Base-by-base conservation (phyloP, 2,113 vertebrate species). In the Seriola dumerili region DNA sequence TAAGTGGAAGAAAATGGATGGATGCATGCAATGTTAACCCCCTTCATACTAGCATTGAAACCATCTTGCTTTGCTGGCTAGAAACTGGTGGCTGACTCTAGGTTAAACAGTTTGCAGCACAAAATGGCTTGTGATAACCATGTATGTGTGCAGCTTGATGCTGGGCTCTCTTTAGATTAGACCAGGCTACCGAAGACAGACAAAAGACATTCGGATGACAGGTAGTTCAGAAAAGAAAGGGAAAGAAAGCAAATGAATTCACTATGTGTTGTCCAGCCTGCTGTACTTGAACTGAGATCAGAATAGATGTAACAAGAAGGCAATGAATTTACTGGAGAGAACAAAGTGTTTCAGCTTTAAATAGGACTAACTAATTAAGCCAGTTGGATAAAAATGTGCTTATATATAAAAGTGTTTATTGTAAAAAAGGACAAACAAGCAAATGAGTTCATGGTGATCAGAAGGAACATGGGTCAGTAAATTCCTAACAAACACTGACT, bases 101-200 rank as follows among this genome's bases (percentile, higher is more conserved):
- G 19, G 50, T 66, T 66, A 42, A 61, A 21, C n/a, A 6, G 57
- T 62, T 74, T 71, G 25, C 23, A 23, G 23, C 23, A 23, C 23
- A 23, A 23, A 23, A 23, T 23, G 23, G 23, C 23, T 23, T 23
- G 23, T 23, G 23, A 23, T 23, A 23, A 23, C 23, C 23, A 23
- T 23, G 23, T 23, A 23, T 23, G 23, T 23, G 23, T 23, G 23
- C 23, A 23, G 36, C 8, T 38, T 38, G 36, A 23, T 68, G 23
- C 67, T 23, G 13, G 74, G 57, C 21, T 75, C 61, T 78, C 62
- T 72, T 76, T 78, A 76, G 72, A 8, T 38, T 38, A 8, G 36
- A 69, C 46, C 44, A 13, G 50, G 38, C 29, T 29, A 72, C 46
- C 19, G 73, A 52, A 58, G 64, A 81, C 21, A 65, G 21, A 78